Evolutionary conservation across 23 tunicate species (phyloP), one percentile per base, ranked within the genome.

Genomic region (Clavelina lepadiformis): DNA sequence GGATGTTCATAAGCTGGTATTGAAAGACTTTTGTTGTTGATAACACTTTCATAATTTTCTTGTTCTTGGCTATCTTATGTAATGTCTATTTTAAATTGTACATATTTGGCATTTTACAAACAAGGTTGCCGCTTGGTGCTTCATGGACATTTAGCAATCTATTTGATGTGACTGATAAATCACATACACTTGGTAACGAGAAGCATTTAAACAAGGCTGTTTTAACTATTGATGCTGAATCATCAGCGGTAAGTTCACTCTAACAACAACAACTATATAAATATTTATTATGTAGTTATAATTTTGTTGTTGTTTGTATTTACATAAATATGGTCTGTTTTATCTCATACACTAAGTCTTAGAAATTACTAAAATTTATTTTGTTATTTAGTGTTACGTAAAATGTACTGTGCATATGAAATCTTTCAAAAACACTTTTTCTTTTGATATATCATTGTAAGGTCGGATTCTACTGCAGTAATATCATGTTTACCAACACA

Each of bases 181-280:
- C 46, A 25, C 5, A 46, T 4, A 27, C 57, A 22, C 46, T 19
- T 37, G 25, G 46, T 66, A 46, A 3, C 5, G n/a, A 5, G 3
- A 46, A 46, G 3, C 4, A 19, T 38, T 59, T 59, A 1, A 58
- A 59, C 31, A 72, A 72, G 34, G 56, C 67, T 58, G 68, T 72
- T 45, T 45, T 72, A 25, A 59, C 78, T 2, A 26, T 72, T 3
- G 78, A 72, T 46, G 78, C 68, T 1, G 60, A 72, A 59, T 41
- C 65, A 7, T 23, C 23, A 1, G 52, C 35, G 13, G 76, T 71
- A 71, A 36, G 19, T 1, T 19, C n/a, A 53, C 23, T 53, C 23
- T 53, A 18, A 22, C 21, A 53, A n/a, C 49, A 11, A 44, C 15
- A 44, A 44, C 15, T 44, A 44, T 11, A 44, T 44, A 44, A 11